Base-by-base conservation (phyloP, 2,113 vertebrate species). In the Ciconia boyciana region DNA sequence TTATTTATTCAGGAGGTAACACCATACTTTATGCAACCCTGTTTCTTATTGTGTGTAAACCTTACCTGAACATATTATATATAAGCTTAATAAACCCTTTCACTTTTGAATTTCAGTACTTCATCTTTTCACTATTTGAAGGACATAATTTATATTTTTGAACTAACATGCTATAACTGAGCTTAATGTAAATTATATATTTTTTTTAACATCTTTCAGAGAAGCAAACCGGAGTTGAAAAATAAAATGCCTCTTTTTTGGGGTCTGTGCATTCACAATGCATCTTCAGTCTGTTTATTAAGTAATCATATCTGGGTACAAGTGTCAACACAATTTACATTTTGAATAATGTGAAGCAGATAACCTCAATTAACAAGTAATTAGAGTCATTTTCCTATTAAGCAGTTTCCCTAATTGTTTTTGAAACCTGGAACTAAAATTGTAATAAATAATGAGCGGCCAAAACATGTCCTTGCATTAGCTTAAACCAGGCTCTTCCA, bases 361-460 rank as follows among this genome's bases (percentile, higher is more conserved):
- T 96, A 97, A 97, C 89, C 85, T 96, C 97, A 97, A 97, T 97
- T 98, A 97, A 94, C 80, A 94, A 97, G 69, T 96, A 97, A 96
- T 96, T 98, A 95, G 83, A 93, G 96, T 96, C 88, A 96, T 97
- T 97, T 97, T 96, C 94, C 94, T 96, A 97, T 82, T 95, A 91
- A 97, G 87, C 90, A 96, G 94, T 97, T 96, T 97, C 66, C 93
- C 91, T 97, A 96, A 96, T 97, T 98, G 96, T 97, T 97, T 98
- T 96, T 96, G 82, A 98, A 98, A 97, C 95, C 89, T 98, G 89
- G 76, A 97, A 97, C 91, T 97, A 82, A 97, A 97, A 97, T 94
- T 94, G 82, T 93, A 94, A 98, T 94, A 87, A 96, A 96, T 97
- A 96, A 97, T 95, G 68, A 97, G 87, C 4, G 26, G 91, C 87